Percentiles rank a stretch among this genome's conserved stretches.
These are phyloP conservation scores for Drosophila ercepeae DNA, from an alignment of 1,140 invertebrate species.

Conservation along the genomic window DNA sequence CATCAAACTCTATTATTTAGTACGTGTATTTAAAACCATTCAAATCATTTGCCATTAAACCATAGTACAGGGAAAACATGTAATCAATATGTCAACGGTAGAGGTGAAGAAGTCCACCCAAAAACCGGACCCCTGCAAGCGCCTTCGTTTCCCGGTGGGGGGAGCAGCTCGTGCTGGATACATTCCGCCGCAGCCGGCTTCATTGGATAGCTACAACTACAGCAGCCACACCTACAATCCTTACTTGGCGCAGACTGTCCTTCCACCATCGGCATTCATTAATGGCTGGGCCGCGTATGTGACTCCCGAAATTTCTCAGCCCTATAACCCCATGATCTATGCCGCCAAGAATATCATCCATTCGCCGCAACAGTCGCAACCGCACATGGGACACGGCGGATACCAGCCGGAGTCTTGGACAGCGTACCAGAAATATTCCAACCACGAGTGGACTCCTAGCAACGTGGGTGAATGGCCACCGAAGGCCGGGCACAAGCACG, in stretches of 20 bases:
- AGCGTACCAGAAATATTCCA: slow-evolving; percentile 20
- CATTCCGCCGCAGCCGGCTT: slow-evolving; percentile 58
- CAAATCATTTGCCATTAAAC: neutral
- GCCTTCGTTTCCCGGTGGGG: slow-evolving; percentile 34
- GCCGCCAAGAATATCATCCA: neutral
- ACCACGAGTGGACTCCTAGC: slow-evolving; percentile 17
- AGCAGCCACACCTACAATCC: slow-evolving; percentile 48
- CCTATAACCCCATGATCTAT: slow-evolving; percentile 1
- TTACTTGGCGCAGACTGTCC: slow-evolving; percentile 44
- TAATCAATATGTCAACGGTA: slow-evolving; percentile 89
- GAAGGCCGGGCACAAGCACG: slow-evolving; percentile 34
- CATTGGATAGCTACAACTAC: slow-evolving; percentile 32
- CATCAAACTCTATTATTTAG: too few species aligned
- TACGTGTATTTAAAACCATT: slow-evolving; percentile 16
- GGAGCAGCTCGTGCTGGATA: slow-evolving; percentile 58
- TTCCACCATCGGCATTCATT: slow-evolving; percentile 65
- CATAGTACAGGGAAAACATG: slow-evolving; percentile 88
- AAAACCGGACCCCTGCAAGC: slow-evolving; percentile 86
- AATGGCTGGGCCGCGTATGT: slow-evolving; percentile 72
- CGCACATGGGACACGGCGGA: neutral
- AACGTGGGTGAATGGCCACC: slow-evolving; percentile 21
- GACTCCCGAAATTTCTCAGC: slow-evolving; percentile 12
- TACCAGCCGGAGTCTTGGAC: neutral
- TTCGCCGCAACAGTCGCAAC: neutral
- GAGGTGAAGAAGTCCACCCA: slow-evolving; percentile 92